These are phyloP conservation scores for Onychostoma macrolepis DNA, from an alignment of 2,113 vertebrate genomes.

Conservation along the genomic window DNA sequence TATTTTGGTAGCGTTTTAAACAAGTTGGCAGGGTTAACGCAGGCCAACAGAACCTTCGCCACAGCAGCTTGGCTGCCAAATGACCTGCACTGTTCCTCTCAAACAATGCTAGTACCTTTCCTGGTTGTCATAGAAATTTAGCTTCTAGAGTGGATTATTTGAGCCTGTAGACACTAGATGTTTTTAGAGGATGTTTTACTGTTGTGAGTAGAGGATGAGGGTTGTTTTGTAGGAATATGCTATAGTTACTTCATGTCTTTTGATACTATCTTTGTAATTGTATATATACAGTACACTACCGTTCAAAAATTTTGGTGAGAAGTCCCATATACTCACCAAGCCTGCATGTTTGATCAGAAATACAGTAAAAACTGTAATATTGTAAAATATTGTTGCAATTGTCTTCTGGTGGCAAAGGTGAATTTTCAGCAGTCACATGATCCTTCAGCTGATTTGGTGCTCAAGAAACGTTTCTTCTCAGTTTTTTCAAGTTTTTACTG, in stretches of 20 bases:
- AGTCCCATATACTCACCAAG: background rate
- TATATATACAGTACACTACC: background rate
- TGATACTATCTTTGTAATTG: background rate
- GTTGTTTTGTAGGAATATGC: background rate
- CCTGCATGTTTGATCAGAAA: background rate
- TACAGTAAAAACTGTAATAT: background rate
- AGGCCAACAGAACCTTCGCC: background rate
- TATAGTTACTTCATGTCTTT: background rate
- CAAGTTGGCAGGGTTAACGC: background rate
- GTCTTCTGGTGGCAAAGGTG: too few species aligned
- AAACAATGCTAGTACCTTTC: slow-evolving; percentile 42
- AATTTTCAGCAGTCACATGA: too few species aligned
- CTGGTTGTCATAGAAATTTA: slow-evolving; percentile 37
- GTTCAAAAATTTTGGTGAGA: background rate
- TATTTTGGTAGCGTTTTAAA: background rate
- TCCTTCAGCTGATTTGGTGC: too few species aligned
- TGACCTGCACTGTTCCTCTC: background rate
- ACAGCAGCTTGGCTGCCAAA: background rate
- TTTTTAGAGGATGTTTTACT: background rate
- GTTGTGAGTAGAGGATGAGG: background rate
- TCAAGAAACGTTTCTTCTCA: too few species aligned
- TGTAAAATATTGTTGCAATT: background rate
- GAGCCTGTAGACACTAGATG: background rate
- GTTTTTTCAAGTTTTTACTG: background rate
- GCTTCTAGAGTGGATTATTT: background rate